Base-by-base conservation (phyloP, 1,140 invertebrate species). In the Dendroctonus valens region DNA sequence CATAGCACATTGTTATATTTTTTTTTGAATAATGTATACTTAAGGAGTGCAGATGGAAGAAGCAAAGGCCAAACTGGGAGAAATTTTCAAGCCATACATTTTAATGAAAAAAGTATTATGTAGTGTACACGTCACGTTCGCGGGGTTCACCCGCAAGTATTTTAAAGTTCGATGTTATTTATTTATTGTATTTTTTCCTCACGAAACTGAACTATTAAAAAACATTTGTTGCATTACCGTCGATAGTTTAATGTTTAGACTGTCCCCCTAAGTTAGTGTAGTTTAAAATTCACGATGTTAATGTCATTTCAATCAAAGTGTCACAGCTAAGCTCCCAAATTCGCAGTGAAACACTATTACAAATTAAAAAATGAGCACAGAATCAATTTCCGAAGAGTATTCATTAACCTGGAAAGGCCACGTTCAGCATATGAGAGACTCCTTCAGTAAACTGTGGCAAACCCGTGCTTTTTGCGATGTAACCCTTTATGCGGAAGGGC, bases 391-490 rank as follows among this genome's bases (percentile, higher is more conserved):
- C 15, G 55, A 58, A 14, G 53, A 55, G 7, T 58, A 58, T 15
- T 41, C 55, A n/a, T 44, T 91, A 62, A 84, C 86, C 67, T 91
- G 89, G 89, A 90, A 90, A 72, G 89, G 90, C 79, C 89, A 90
- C 75, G 81, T 87, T 69, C 83, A 85, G 65, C 89, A 90, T 73
- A 85, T 91, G 71, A 87, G 87, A 59, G 86, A 86, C 74, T 89
- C 90, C 46, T 90, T 93, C 75, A 89, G 91, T 76, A 85, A 86
- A 53, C 81, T 93, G 66, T 81, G 90, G 49, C 85, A 84, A 64
- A 87, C 90, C 73, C 89, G 92, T 77, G 88, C 92, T 77, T 86
- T 94, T 61, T 89, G 92, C 51, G 92, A 94, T 83, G 91, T 93
- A 5, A 93, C 91, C 41, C 79, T 93, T 60, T 91, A 89, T 75